Evolutionary conservation across 2,797 vertebrate genomes (phyloP).

Genomic region (Eidolon dupreanum): DNA sequence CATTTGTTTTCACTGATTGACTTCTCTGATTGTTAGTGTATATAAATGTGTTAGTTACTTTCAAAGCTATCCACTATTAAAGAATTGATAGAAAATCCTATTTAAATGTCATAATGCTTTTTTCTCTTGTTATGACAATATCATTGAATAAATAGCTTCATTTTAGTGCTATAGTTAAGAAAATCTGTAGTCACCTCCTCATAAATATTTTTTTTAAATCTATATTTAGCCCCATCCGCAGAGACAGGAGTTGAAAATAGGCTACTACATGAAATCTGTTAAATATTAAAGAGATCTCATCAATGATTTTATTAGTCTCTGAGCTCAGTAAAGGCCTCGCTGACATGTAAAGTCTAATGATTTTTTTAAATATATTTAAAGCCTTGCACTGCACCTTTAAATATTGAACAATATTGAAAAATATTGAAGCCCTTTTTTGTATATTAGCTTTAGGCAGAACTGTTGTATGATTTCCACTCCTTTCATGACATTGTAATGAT

Average conservation of each 20-base stretch:
- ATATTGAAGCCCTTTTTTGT: constrained; percentile 89
- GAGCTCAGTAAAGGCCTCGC: constrained; percentile 83
- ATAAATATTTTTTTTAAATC: constrained; percentile 79
- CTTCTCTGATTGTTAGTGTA: constrained; percentile 83
- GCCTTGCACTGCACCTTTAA: constrained; percentile 87
- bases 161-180: constrained; percentile 84
- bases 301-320: constrained; percentile 89
- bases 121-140: constrained; percentile 83
- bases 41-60: constrained; percentile 80
- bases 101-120: constrained; percentile 79
- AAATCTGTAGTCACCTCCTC: constrained; percentile 81
- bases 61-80: constrained; percentile 79
- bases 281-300: constrained; percentile 89
- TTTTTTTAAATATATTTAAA: constrained; percentile 88
- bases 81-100: constrained; percentile 82
- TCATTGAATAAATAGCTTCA: constrained; percentile 86
- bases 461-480: constrained; percentile 91
- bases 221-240: constrained; percentile 81
- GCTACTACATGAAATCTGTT: constrained; percentile 85
- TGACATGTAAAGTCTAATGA: constrained; percentile 86
- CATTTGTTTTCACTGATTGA: constrained; percentile 81
- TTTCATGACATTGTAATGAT: constrained; percentile 98
- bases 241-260: constrained; percentile 84
- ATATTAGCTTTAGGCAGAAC: constrained; percentile 91
- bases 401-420: constrained; percentile 91